Evolutionary conservation across 2,888 invertebrate species (phyloP).

Genomic region (Dexiosoma caninum): DNA sequence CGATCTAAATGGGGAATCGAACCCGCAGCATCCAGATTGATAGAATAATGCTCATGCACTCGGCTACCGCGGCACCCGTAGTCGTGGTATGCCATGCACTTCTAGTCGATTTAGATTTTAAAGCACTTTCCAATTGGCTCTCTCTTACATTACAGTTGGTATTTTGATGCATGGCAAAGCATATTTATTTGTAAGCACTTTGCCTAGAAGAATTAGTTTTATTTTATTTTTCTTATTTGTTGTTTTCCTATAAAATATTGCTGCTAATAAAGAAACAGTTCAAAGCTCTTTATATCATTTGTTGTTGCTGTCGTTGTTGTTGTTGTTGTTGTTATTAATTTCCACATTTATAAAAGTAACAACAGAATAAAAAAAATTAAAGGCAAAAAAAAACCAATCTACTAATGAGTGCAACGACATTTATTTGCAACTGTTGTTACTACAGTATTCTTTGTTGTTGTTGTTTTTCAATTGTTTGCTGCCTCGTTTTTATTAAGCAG

Average conservation of each 20-base stretch:
- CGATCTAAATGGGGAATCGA: no score
- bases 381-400: conserved; percentile 21
- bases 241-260: background rate
- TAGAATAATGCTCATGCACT: no score
- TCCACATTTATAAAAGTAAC: conserved; percentile 42
- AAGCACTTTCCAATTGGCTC: background rate
- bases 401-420: conserved; percentile 63
- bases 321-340: conserved; percentile 38
- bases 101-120: no score
- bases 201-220: conserved; percentile 38
- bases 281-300: conserved; percentile 56
- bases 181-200: conserved; percentile 40
- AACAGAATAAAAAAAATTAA: background rate
- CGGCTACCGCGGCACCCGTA: no score
- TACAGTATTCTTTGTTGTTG: background rate
- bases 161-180: conserved; percentile 23
- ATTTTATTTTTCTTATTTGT: background rate
- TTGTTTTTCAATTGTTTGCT: conserved; percentile 9
- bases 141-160: background rate
- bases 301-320: conserved; percentile 10
- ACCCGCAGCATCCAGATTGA: no score
- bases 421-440: conserved; percentile 56
- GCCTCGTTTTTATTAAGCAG: conserved; percentile 22
- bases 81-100: no score
- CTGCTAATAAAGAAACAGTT: conserved; percentile 37